Evolutionary conservation across 2,113 vertebrate genomes (phyloP).

Genomic region (Trichechus manatus): DNA sequence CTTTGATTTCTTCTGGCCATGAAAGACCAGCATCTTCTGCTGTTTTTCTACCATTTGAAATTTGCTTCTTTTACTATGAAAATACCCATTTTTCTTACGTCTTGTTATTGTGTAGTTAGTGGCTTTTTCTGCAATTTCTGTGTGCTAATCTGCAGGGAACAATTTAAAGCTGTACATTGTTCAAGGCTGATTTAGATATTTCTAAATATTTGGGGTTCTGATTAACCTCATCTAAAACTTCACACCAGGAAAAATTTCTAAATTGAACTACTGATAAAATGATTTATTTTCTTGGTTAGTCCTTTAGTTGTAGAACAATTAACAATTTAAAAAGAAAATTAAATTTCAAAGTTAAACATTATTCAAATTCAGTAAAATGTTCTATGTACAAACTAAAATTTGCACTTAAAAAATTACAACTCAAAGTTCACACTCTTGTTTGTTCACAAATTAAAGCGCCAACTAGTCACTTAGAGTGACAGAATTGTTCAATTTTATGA

Average conservation of each 20-base stretch:
- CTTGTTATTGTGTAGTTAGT: not conserved
- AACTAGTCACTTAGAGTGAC: not conserved
- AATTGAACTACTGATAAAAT: not conserved
- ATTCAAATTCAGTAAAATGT: not conserved
- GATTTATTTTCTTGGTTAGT: constrained; percentile 15
- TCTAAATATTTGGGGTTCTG: not conserved
- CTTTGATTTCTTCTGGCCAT: not conserved
- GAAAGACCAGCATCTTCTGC: not conserved
- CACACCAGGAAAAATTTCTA: not conserved
- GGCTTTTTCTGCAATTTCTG: not conserved
- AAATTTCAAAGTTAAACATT: not conserved
- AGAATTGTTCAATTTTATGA: not conserved
- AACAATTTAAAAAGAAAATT: not conserved
- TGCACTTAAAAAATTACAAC: not conserved
- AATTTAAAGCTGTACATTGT: not conserved
- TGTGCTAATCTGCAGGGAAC: not conserved
- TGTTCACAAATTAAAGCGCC: not conserved
- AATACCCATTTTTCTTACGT: not conserved
- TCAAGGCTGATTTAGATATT: not conserved
- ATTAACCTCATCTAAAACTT: not conserved
- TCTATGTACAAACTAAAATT: not conserved
- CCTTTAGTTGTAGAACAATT: not conserved
- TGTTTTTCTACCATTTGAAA: not conserved
- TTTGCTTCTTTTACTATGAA: not conserved
- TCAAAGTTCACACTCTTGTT: not conserved